Evolutionary conservation across 2,797 vertebrate species (phyloP).

Genomic region (Eulemur mongoz): DNA sequence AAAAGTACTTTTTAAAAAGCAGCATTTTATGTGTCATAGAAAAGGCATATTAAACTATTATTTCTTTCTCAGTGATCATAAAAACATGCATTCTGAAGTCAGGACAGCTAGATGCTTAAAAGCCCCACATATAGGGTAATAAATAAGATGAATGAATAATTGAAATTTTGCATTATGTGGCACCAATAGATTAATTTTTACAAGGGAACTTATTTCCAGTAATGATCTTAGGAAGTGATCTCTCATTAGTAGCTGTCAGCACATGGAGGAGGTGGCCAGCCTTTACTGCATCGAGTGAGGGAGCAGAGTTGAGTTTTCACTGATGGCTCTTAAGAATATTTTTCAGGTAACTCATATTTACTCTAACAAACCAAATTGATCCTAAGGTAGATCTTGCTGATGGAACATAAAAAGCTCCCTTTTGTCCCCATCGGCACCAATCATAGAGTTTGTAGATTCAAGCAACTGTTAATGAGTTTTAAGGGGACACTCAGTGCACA

Average conservation of each 20-base stretch:
- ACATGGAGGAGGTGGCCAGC: slow-evolving; percentile 4
- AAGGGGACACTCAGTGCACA: neutral
- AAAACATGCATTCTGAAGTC: slow-evolving; percentile 70
- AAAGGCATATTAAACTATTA: slow-evolving; percentile 73
- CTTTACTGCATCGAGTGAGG: neutral
- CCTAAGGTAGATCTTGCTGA: neutral
- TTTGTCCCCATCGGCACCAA: neutral
- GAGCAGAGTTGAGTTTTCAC: neutral
- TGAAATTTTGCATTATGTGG: slow-evolving; percentile 79
- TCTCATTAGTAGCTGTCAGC: slow-evolving; percentile 74
- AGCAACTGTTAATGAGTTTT: slow-evolving; percentile 45
- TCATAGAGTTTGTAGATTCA: neutral
- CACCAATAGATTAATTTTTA: slow-evolving; percentile 81
- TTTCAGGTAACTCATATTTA: neutral
- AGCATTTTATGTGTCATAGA: slow-evolving; percentile 63
- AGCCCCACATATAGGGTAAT: slow-evolving; percentile 73
- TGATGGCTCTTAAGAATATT: neutral
- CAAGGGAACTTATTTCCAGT: slow-evolving; percentile 80
- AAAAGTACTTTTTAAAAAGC: slow-evolving; percentile 62
- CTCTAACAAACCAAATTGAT: neutral
- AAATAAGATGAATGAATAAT: slow-evolving; percentile 85
- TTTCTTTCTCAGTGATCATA: slow-evolving; percentile 77
- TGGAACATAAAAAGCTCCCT: neutral
- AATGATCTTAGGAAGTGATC: slow-evolving; percentile 81
- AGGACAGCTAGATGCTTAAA: slow-evolving; percentile 76